Evolutionary conservation across 2,113 vertebrate species (phyloP).

Genomic region (Triplophysa tibetana): DNA sequence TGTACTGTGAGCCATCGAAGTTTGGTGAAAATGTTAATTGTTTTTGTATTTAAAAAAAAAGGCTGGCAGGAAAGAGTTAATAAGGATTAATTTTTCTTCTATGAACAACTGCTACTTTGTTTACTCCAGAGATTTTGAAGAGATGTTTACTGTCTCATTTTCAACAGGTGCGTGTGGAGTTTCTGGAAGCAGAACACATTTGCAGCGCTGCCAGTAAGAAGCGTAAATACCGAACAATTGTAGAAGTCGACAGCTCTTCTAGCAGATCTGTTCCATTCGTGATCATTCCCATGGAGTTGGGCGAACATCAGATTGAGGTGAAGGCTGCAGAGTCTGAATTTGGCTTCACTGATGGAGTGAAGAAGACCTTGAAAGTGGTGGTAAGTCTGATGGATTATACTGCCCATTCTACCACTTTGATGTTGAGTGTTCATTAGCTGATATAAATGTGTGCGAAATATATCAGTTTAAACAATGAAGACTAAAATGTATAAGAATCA

Average conservation of each 20-base stretch:
- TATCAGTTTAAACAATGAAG: too few species aligned
- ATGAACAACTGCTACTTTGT: background rate
- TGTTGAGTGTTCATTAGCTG: too few species aligned
- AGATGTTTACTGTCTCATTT: fast-evolving
- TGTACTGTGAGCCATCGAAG: too few species aligned
- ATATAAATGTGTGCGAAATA: too few species aligned
- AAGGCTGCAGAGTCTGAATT: constrained; percentile 22
- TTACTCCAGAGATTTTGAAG: background rate
- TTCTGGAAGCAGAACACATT: constrained; percentile 72
- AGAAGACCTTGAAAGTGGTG: constrained; percentile 49
- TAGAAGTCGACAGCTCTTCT: constrained; percentile 49
- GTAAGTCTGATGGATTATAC: constrained; percentile 29
- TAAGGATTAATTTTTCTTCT: too few species aligned
- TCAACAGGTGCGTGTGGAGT: constrained; percentile 73
- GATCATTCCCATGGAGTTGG: constrained; percentile 75
- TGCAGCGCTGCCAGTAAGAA: constrained; percentile 78
- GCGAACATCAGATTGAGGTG: constrained; percentile 74
- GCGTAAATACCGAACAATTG: constrained; percentile 55
- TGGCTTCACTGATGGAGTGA: constrained; percentile 32
- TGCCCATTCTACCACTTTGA: background rate
- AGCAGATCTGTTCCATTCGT: constrained; percentile 68
- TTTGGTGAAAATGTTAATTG: too few species aligned
- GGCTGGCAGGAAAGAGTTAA: too few species aligned
- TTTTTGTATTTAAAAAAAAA: too few species aligned
- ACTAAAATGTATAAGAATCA: too few species aligned